Conservation (phyloP, 2,888 invertebrate genomes). For the Clunio marinus region DNA sequence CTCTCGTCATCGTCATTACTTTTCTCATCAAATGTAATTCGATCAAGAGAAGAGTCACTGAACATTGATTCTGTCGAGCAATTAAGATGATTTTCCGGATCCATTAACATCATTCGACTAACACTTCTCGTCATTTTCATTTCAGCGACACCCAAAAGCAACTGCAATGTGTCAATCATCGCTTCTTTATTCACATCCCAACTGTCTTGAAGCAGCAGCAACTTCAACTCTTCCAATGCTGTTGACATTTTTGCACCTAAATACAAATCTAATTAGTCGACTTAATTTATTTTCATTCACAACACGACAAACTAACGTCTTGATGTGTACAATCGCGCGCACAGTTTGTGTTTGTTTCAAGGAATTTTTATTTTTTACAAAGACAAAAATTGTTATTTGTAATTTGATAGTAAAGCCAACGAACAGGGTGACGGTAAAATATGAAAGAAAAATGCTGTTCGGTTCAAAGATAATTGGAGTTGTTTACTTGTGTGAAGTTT, state of each 20-base stretch:
- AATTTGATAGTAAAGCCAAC: constrained; percentile 29
- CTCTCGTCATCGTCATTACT: constrained; percentile 47
- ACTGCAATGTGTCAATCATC: constrained; percentile 49
- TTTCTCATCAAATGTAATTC: constrained; percentile 36
- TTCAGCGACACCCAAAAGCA: constrained; percentile 49
- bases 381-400: constrained; percentile 32
- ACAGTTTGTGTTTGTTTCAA: too few species aligned
- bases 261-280: background rate
- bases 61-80: constrained; percentile 15
- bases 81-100: constrained; percentile 9
- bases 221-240: constrained; percentile 44
- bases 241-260: constrained; percentile 38
- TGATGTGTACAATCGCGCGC: background rate
- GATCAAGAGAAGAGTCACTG: background rate
- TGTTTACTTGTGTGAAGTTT: too few species aligned
- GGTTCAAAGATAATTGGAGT: too few species aligned
- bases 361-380: constrained; percentile 7
- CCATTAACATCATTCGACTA: constrained; percentile 1
- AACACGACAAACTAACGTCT: constrained; percentile 7
- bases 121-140: constrained; percentile 43
- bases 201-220: constrained; percentile 46
- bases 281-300: background rate
- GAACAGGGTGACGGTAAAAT: constrained; percentile 11
- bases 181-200: constrained; percentile 46
- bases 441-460: too few species aligned